Evolutionary conservation across 2,888 invertebrate genomes (phyloP).

Genomic region (Leptothorax acervorum): DNA sequence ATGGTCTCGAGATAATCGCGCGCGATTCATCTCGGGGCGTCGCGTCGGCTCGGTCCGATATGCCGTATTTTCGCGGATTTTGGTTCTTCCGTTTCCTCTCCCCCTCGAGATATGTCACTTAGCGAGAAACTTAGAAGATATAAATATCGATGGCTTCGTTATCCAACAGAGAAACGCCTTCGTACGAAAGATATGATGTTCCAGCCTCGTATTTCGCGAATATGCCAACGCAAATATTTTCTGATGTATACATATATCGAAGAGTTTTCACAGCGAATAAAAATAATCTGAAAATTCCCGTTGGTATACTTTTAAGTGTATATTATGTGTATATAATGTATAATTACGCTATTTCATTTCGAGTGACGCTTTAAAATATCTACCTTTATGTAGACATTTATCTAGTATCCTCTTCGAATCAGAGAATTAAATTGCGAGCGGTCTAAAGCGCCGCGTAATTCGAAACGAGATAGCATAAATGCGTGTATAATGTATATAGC

Average conservation of each 20-base stretch:
- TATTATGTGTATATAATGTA: constrained; percentile 37
- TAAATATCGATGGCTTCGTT: constrained; percentile 37
- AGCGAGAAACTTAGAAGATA: constrained; percentile 27
- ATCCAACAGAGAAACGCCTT: constrained; percentile 18
- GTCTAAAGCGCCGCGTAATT: background rate
- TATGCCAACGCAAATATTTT: constrained; percentile 27
- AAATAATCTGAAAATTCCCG: constrained; percentile 75
- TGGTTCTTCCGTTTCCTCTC: background rate
- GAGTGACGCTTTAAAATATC: background rate
- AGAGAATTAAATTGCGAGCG: background rate
- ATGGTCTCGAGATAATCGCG: constrained; percentile 10
- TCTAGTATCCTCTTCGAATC: background rate
- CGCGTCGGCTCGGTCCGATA: background rate
- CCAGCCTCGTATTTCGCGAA: background rate
- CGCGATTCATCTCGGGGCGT: background rate
- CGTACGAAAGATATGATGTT: constrained; percentile 1
- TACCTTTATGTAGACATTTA: background rate
- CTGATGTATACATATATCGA: constrained; percentile 33
- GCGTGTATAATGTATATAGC: constrained; percentile 58
- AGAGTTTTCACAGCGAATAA: constrained; percentile 64
- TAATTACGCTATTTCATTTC: constrained; percentile 18
- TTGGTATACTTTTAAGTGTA: constrained; percentile 63
- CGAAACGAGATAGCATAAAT: constrained; percentile 43
- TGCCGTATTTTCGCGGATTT: background rate
- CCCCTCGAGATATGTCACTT: constrained; percentile 41